These are phyloP conservation scores for Halcyon senegalensis DNA, from an alignment of 2,113 vertebrate species.

Conservation along the genomic window DNA sequence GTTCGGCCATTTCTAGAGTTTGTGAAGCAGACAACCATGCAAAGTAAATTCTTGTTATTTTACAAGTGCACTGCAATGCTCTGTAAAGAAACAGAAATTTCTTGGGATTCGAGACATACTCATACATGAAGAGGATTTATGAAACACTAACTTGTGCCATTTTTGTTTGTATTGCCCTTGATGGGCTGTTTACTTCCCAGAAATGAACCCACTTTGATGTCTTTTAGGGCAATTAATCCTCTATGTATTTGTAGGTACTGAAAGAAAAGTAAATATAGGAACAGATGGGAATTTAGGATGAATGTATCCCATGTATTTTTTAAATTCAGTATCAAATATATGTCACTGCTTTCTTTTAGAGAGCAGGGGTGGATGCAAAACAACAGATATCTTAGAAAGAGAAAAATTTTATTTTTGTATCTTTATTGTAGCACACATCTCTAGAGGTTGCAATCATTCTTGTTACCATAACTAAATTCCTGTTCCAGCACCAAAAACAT, in stretches of 20 bases:
- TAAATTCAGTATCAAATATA: background rate
- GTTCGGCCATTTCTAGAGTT: background rate
- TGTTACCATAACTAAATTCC: background rate
- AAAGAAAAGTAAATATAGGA: background rate
- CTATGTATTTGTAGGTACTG: background rate
- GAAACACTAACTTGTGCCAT: background rate
- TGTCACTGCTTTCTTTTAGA: background rate
- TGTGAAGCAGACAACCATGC: background rate
- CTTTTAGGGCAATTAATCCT: background rate
- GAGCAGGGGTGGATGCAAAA: background rate
- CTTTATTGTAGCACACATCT: background rate
- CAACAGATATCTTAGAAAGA: background rate
- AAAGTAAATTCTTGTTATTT: background rate
- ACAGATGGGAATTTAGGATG: background rate
- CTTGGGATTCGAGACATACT: background rate
- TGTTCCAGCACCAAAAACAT: background rate
- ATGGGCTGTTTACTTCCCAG: background rate
- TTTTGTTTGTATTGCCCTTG: background rate
- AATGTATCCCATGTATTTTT: background rate
- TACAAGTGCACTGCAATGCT: background rate
- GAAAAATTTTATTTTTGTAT: background rate
- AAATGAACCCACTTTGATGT: background rate
- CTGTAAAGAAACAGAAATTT: background rate
- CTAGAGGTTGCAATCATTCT: background rate
- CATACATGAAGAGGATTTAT: background rate